Evolutionary conservation across 30 jellyfish, hydroid and myxozoan species (phyloP), one percentile per base, ranked within the genome.

Genomic region (Cassiopea andromeda): DNA sequence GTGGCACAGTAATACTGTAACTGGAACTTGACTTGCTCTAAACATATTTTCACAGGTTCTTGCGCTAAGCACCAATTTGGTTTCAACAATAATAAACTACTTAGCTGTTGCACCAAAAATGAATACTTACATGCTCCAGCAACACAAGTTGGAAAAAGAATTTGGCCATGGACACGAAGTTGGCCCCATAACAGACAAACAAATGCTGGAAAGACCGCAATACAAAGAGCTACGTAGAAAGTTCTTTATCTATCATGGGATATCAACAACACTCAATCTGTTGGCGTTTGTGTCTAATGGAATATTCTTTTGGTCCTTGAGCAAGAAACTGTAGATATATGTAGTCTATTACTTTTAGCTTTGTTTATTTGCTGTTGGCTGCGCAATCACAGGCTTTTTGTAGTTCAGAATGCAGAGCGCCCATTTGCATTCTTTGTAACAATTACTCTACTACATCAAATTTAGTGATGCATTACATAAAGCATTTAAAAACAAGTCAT

Each of bases 111-210:
- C 78, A 70, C 98, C 98, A 27, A 50, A n/a, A 54, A 81, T 87
- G 90, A 60, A 82, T 7, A 19, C 54, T 16, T 67, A 68, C 82
- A 87, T 85, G 92, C 45, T 38, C 13, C 83, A 85, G 48, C 77
- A 60, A 84, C 98, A 92, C 50, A 81, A 87, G 68, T 92, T 61
- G 48, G 98, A 92, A 59, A 87, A 79, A 57, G 98, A 92, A 57
- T 80, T 80, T 61, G 98, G 98, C 16, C 90, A 85, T 66, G 98
- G 98, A 1, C 68, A 91, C 17, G 98, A 92, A 74, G 38, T 81
- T 75, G 98, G 95, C 7, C 90, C 93, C 48, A 92, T 92, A 59
- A 92, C 93, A 12, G 91, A 85, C 46, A 57, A 69, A 19, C 19
- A 44, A 0, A 73, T 92, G 72, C 87, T 85, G 90, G 82, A 73